These are phyloP conservation scores for Cheilosia variabilis DNA, from an alignment of 2,888 invertebrate species.

Conservation along the genomic window DNA sequence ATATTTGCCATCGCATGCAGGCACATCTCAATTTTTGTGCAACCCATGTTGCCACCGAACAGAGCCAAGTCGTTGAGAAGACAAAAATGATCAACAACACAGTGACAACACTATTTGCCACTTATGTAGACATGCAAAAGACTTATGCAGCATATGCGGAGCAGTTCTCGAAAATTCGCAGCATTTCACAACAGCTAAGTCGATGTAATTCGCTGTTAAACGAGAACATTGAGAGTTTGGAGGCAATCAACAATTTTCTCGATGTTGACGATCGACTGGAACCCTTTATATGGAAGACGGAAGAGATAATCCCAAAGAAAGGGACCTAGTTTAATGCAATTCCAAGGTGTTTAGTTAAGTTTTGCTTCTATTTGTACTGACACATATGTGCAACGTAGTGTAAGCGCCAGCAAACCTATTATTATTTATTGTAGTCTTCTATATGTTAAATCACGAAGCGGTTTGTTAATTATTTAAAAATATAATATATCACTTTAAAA, in stretches of 20 bases:
- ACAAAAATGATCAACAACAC: conserved; percentile 90
- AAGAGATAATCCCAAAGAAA: conserved; percentile 78
- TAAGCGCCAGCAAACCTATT: conserved; percentile 26
- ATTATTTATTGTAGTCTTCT: conserved; percentile 17
- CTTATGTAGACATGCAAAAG: conserved; percentile 92
- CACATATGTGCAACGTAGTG: conserved; percentile 36
- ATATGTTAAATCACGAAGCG: conserved; percentile 2
- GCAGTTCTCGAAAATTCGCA: conserved; percentile 91
- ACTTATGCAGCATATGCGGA: conserved; percentile 94
- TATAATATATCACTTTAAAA: conserved; percentile 14
- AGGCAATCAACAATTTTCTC: conserved; percentile 92
- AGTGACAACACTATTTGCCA: conserved; percentile 87
- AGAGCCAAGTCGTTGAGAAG: conserved; percentile 89
- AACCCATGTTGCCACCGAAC: conserved; percentile 91
- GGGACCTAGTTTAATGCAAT: conserved; percentile 21
- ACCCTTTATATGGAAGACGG: conserved; percentile 95
- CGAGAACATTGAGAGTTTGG: conserved; percentile 93
- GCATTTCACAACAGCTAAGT: conserved; percentile 92
- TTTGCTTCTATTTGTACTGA: conserved; percentile 39
- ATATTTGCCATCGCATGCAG: conserved; percentile 92
- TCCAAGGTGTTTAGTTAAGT: conserved; percentile 3
- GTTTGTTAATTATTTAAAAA: conserved; percentile 37
- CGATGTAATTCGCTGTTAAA: conserved; percentile 92
- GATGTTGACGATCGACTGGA: conserved; percentile 93
- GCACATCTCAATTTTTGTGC: conserved; percentile 93